Conservation (phyloP, 2,888 invertebrate genomes). For the Diarsia dahlii region DNA sequence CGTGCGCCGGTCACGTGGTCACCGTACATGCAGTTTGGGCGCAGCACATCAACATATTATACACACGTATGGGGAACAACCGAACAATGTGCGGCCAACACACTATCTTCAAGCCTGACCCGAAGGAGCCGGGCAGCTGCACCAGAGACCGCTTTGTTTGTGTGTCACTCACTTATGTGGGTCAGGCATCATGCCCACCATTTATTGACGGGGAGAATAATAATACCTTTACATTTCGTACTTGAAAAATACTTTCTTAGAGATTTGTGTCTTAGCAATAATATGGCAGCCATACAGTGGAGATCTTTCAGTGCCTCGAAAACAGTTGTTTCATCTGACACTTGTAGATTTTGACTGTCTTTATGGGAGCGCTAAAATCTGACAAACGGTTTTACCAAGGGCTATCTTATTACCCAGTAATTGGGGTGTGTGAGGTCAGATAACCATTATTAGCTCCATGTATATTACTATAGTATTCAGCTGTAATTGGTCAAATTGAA, state of each 20-base stretch:
- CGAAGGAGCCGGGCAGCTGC: slow-evolving; percentile 15
- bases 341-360: neutral
- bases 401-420: neutral
- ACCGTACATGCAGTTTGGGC: slow-evolving; percentile 55
- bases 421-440: neutral
- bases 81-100: slow-evolving; percentile 41
- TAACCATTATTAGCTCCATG: neutral
- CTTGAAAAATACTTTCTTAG: neutral
- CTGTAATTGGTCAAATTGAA: neutral
- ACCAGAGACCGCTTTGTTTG: slow-evolving; percentile 12
- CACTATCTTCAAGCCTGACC: slow-evolving; percentile 27
- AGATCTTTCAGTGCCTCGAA: neutral
- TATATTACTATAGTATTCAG: neutral
- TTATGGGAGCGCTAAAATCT: neutral
- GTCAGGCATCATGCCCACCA: neutral
- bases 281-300: neutral
- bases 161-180: neutral
- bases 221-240: neutral
- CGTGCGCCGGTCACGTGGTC: slow-evolving; percentile 28
- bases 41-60: slow-evolving; percentile 40
- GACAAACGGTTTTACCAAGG: neutral
- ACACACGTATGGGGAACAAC: slow-evolving; percentile 37
- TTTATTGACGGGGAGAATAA: neutral
- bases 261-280: neutral
- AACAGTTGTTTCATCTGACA: neutral